Percentiles rank a stretch among this genome's conserved stretches.
Evolutionary conservation across 2,888 invertebrate genomes (phyloP).

Genomic region (Halocaridina rubra): DNA sequence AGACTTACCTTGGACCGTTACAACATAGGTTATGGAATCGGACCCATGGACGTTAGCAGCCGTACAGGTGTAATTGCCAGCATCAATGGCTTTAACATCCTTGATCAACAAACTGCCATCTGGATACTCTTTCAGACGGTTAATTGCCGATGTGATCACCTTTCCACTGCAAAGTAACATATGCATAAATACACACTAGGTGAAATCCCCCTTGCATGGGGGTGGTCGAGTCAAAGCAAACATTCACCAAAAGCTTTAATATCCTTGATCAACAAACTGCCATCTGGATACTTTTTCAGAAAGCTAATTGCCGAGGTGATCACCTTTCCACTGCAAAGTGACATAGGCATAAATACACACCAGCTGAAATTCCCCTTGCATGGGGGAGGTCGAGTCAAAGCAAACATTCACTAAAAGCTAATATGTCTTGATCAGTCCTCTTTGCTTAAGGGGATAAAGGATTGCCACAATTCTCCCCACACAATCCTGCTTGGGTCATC

Average conservation of each 20-base stretch:
- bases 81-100: slow-evolving; percentile 67
- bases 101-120: slow-evolving; percentile 65
- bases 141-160: background rate
- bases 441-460: too few relatives aligned
- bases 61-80: slow-evolving; percentile 68
- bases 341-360: too few relatives aligned
- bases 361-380: too few relatives aligned
- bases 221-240: too few relatives aligned
- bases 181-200: too few relatives aligned
- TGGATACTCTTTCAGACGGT: slow-evolving; percentile 50
- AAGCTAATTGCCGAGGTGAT: background rate
- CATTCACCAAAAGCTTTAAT: slow-evolving; percentile 67
- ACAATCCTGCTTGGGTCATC: too few relatives aligned
- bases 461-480: too few relatives aligned
- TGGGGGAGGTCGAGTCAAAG: too few relatives aligned
- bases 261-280: slow-evolving; percentile 66
- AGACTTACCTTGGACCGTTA: slow-evolving; percentile 68
- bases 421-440: too few relatives aligned
- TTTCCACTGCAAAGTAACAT: too few relatives aligned
- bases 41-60: slow-evolving; percentile 67
- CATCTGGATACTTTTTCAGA: slow-evolving; percentile 55
- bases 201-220: too few relatives aligned
- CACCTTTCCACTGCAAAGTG: slow-evolving; percentile 41
- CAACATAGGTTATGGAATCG: slow-evolving; percentile 67
- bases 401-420: slow-evolving; percentile 67